Evolutionary conservation across 1,140 invertebrate species (phyloP).

Genomic region (Leptopilina boulardi): DNA sequence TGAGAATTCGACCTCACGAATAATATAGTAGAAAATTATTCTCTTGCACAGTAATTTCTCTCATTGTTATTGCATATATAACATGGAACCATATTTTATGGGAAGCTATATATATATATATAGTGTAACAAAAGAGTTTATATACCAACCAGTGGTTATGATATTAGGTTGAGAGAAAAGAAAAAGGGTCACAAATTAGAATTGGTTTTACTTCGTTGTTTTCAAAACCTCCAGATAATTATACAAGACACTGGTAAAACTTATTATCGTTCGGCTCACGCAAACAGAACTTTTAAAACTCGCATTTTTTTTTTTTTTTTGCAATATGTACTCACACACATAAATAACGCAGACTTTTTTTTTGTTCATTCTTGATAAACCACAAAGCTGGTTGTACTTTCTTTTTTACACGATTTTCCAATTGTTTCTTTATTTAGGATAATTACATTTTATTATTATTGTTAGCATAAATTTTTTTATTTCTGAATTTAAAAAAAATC

Average conservation of each 20-base stretch:
- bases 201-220: not conserved
- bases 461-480: too few species aligned
- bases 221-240: not conserved
- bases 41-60: not conserved
- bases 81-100: constrained; percentile 6
- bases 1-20: constrained; percentile 20
- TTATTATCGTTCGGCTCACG: constrained; percentile 4
- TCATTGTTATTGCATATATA: constrained; percentile 20
- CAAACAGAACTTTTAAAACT: not conserved
- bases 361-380: too few species aligned
- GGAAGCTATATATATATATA: too few species aligned
- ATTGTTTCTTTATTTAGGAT: too few species aligned
- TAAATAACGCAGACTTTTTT: too few species aligned
- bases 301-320: not conserved
- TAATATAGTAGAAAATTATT: constrained; percentile 6
- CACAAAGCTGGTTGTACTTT: too few species aligned
- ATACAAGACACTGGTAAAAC: not conserved
- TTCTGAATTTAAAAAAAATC: too few species aligned
- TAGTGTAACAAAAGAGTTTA: not conserved
- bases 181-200: not conserved
- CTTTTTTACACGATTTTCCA: too few species aligned
- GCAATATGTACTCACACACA: too few species aligned
- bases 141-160: not conserved
- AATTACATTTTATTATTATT: too few species aligned
- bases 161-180: not conserved